Base-by-base conservation (phyloP, 2,888 invertebrate genomes). In the Apodemia zela region DNA sequence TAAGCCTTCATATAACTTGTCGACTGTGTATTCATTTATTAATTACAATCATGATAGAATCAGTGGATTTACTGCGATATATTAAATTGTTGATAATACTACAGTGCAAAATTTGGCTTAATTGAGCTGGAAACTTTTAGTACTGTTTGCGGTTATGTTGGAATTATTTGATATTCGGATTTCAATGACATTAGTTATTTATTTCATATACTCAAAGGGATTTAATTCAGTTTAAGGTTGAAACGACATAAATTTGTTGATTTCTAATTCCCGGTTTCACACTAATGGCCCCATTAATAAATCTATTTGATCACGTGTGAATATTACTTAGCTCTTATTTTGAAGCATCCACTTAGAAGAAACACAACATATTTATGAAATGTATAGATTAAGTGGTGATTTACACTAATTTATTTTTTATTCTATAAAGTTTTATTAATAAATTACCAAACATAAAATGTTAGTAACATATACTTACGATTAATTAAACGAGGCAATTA, bases 11-110 rank as follows among this genome's bases (percentile, higher is more conserved):
- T 25, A 25, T 54, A 25, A 25, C 54, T 25, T 54, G 25, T 21
- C 49, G 18, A 3, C 49, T 51, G 10, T 51, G 10, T 13, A 54
- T 54, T 51, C 11, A 51, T 51, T 51, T 54, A 25, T 54, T 54
- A 54, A 54, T 54, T 54, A 25, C 11, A 25, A 25, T 11, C 25
- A 54, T 15, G 51, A 54, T 25, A 13, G 25, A 25, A 54, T 54
- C 7, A 25, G 15, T 54, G 25, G 54, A 54, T 54, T 54, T 25
- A 54, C 54, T 25, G 54, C 54, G 15, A 54, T 25, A 25, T 15
- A 54, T 54, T 54, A 54, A 54, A 13, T 54, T 54, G 25, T 54
- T 54, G 25, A 25, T 54, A 25, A 54, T 54, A 25, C 15, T 54
- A 25, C 13, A 6, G 25, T 25, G 54, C 15, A 6, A 54, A 54